Percentiles rank a stretch among this genome's conserved stretches.
Conservation (phyloP, 2,888 invertebrate species). For the Habroteleia sp. region DNA sequence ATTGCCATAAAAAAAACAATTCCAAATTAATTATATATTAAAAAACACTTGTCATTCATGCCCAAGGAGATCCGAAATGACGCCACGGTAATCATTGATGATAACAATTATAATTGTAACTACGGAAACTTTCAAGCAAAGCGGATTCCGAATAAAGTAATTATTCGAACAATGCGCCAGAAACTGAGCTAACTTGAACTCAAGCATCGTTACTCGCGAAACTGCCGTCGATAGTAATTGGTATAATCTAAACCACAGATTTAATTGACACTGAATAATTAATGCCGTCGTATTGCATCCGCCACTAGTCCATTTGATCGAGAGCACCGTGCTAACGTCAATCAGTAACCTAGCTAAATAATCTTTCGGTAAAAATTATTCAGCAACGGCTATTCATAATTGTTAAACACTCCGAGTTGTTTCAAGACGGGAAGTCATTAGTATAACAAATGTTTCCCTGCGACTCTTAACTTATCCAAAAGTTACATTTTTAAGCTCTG, state of each 20-base stretch:
- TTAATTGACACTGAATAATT: conserved; percentile 72
- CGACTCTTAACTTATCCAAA: conserved; percentile 22
- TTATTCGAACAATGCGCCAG: conserved; percentile 59
- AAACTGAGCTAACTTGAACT: conserved; percentile 61
- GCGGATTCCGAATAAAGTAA: conserved; percentile 61
- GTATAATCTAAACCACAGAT: conserved; percentile 67
- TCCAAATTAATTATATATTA: background rate
- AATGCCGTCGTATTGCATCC: conserved; percentile 62
- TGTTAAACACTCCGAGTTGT: conserved; percentile 6
- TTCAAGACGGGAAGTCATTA: conserved; percentile 12
- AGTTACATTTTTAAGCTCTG: conserved; percentile 42
- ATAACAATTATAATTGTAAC: conserved; percentile 46
- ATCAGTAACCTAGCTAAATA: conserved; percentile 24
- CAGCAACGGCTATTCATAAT: conserved; percentile 27
- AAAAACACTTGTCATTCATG: conserved; percentile 36
- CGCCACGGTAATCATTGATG: conserved; percentile 28
- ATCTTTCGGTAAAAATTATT: conserved; percentile 43
- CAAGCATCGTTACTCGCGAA: conserved; percentile 58
- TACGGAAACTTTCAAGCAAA: conserved; percentile 45
- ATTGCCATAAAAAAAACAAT: too few species aligned
- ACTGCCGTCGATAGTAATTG: conserved; percentile 65
- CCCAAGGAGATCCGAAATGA: too few species aligned
- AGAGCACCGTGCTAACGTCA: conserved; percentile 31
- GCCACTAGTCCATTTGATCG: conserved; percentile 53
- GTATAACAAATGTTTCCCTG: conserved; percentile 23